Evolutionary conservation across 2,113 vertebrate species (phyloP).

Genomic region (Phrynocephalus versicolor): DNA sequence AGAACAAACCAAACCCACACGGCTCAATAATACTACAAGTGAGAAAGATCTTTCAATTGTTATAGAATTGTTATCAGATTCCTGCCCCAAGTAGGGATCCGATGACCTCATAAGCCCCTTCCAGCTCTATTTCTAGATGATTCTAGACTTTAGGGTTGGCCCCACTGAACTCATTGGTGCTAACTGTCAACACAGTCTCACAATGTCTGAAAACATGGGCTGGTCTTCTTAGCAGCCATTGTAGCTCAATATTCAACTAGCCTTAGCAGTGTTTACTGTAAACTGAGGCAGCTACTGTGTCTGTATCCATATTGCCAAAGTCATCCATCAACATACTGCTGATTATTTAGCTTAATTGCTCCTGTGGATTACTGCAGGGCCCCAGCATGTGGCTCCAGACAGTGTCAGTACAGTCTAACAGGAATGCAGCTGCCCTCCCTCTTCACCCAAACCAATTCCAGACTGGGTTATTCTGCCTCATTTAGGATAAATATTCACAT

Average conservation of each 20-base stretch:
- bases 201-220: background rate
- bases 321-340: background rate
- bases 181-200: background rate
- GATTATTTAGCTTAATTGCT: background rate
- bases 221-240: background rate
- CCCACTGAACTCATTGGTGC: background rate
- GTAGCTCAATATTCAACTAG: background rate
- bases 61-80: no score
- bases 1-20: no score
- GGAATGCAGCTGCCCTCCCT: conserved; percentile 25
- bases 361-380: background rate
- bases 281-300: no score
- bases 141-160: background rate
- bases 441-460: conserved; percentile 37
- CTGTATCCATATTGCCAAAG: background rate
- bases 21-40: no score
- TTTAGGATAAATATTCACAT: background rate
- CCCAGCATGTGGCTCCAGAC: background rate
- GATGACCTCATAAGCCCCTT: no score
- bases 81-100: no score
- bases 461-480: conserved; percentile 33
- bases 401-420: conserved; percentile 18
- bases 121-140: no score
- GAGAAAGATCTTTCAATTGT: no score
- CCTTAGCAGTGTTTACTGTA: background rate